phyloP scores from a whole-genome alignment of 2,113 vertebrate species.

The Amblyornis subalaris region DNA sequence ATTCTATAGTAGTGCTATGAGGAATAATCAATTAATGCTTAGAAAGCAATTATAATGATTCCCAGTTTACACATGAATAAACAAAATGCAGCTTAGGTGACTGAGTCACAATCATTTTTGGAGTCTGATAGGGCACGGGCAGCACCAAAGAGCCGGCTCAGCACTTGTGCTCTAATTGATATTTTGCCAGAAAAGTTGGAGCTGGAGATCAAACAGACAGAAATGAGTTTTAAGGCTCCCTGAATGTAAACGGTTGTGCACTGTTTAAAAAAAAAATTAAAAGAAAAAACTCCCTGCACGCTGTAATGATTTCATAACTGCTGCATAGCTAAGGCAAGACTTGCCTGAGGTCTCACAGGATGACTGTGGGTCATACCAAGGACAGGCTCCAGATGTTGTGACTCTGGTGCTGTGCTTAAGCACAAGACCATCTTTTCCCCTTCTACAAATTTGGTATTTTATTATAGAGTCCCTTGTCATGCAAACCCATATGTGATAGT shows the following conservation, averaged over 20 bases:
- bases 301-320: slow-evolving; percentile 18
- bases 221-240: slow-evolving; percentile 26
- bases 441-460: not conserved
- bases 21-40: slow-evolving; percentile 64
- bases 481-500: not conserved
- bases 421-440: not conserved
- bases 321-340: not conserved
- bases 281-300: not conserved
- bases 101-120: slow-evolving; percentile 48
- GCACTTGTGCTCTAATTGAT: slow-evolving; percentile 53
- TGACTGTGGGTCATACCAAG: not conserved
- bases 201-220: slow-evolving; percentile 46
- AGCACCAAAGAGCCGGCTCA: slow-evolving; percentile 55
- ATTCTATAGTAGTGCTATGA: slow-evolving; percentile 10
- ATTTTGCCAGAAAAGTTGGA: slow-evolving; percentile 47
- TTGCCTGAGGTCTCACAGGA: not conserved
- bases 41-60: slow-evolving; percentile 60
- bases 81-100: slow-evolving; percentile 39
- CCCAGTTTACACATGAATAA: slow-evolving; percentile 60
- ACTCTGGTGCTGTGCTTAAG: not conserved
- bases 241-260: slow-evolving; percentile 21
- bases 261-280: not conserved
- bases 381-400: not conserved
- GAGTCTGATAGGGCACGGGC: slow-evolving; percentile 32
- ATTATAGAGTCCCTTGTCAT: not conserved